These are phyloP conservation scores for Florisuga fusca DNA, from an alignment of 2,797 vertebrate species.

Conservation along the genomic window DNA sequence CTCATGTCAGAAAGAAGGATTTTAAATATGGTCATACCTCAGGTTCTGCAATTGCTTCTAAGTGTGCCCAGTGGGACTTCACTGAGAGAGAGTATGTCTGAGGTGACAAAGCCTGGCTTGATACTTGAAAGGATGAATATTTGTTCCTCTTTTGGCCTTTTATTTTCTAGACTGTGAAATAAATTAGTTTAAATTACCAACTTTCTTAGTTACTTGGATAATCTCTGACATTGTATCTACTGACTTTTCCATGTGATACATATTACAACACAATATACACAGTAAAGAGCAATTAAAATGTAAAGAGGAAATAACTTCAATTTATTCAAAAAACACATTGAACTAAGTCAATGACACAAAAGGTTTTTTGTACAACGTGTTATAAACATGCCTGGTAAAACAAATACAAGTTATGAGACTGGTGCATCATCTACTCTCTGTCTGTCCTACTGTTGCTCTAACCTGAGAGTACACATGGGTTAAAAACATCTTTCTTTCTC, in stretches of 20 bases:
- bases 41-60: background rate
- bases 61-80: background rate
- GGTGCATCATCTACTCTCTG: background rate
- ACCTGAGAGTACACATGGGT: accelerated
- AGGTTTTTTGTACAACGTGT: accelerated
- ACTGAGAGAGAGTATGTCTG: accelerated
- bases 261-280: background rate
- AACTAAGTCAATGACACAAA: background rate
- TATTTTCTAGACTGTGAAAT: background rate
- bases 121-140: background rate
- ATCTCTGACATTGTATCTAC: background rate
- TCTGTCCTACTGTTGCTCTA: too few relatives aligned
- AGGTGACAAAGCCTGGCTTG: background rate
- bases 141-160: background rate
- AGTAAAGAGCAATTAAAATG: background rate
- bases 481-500: background rate
- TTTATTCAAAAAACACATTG: background rate
- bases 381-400: background rate
- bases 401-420: background rate
- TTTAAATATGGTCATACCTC: background rate
- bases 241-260: background rate
- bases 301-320: background rate
- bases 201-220: background rate
- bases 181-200: background rate
- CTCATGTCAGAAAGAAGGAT: background rate